Evolutionary conservation across 2,797 vertebrate species (phyloP).

Genomic region (Pelodytes ibericus): DNA sequence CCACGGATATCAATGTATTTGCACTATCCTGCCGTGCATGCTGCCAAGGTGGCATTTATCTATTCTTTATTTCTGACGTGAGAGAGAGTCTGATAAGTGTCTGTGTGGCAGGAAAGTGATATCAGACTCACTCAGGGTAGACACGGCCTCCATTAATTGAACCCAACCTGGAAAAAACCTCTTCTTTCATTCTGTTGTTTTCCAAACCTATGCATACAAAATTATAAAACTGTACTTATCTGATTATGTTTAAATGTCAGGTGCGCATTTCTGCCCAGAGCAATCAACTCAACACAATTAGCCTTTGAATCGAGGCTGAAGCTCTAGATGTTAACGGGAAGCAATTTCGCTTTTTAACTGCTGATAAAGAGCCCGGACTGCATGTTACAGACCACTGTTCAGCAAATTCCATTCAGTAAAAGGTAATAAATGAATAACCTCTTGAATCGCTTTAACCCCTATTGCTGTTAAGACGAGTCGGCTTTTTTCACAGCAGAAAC

Average conservation of each 20-base stretch:
- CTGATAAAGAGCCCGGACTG: constrained; percentile 37
- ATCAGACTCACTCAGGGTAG: not conserved
- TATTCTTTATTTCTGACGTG: not conserved
- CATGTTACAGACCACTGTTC: constrained; percentile 23
- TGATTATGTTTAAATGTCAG: constrained; percentile 51
- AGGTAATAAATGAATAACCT: constrained; percentile 27
- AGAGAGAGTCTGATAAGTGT: not conserved
- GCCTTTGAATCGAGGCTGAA: constrained; percentile 40
- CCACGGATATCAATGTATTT: no score
- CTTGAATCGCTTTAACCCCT: constrained; percentile 27
- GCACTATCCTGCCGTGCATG: no score
- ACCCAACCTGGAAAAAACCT: not conserved
- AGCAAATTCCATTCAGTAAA: constrained; percentile 33
- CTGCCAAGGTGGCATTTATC: no score
- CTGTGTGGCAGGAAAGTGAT: not conserved
- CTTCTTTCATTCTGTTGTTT: constrained; percentile 10
- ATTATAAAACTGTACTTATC: constrained; percentile 32
- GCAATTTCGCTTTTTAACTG: constrained; percentile 31
- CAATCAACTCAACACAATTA: constrained; percentile 50
- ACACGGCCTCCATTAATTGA: not conserved
- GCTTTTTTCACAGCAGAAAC: not conserved
- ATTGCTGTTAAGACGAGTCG: no score
- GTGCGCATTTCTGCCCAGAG: constrained; percentile 22
- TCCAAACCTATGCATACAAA: constrained; percentile 21
- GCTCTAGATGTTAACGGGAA: constrained; percentile 38